phyloP scores from a whole-genome alignment of 2,888 invertebrate genomes.

The Agrypnus murinus region DNA sequence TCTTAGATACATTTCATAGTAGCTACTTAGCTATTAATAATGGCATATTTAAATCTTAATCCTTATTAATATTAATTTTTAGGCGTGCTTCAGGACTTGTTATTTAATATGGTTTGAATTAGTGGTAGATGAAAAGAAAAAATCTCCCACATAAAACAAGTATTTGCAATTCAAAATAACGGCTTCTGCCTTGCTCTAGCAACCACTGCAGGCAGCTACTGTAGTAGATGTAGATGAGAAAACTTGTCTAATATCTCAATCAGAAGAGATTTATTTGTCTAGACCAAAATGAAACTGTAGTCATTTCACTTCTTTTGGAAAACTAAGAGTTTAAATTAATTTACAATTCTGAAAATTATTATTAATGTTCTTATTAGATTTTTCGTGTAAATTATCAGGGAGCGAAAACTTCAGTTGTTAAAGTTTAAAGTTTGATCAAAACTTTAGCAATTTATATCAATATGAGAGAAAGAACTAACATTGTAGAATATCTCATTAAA shows the following conservation, averaged over 20 bases:
- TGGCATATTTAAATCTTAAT: background rate
- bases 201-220: constrained; percentile 5
- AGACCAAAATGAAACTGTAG: background rate
- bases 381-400: too few relatives aligned
- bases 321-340: too few relatives aligned
- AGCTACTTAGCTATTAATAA: constrained; percentile 27
- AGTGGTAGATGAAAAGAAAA: background rate
- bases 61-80: constrained; percentile 27
- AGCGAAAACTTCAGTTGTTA: too few relatives aligned
- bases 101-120: too few relatives aligned
- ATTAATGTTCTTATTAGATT: too few relatives aligned
- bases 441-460: constrained; percentile 12
- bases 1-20: constrained; percentile 21
- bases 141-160: background rate
- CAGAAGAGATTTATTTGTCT: background rate
- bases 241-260: constrained; percentile 17
- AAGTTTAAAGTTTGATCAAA: constrained; percentile 1
- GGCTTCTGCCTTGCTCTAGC: too few relatives aligned
- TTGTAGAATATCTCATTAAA: constrained; percentile 13
- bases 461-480: background rate
- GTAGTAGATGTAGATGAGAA: background rate
- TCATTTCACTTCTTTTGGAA: too few relatives aligned
- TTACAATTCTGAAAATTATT: too few relatives aligned
- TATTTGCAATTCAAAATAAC: constrained; percentile 16
- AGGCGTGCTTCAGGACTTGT: constrained; percentile 7